Base-by-base conservation (phyloP, 2,888 invertebrate genomes). In the Leucania comma region DNA sequence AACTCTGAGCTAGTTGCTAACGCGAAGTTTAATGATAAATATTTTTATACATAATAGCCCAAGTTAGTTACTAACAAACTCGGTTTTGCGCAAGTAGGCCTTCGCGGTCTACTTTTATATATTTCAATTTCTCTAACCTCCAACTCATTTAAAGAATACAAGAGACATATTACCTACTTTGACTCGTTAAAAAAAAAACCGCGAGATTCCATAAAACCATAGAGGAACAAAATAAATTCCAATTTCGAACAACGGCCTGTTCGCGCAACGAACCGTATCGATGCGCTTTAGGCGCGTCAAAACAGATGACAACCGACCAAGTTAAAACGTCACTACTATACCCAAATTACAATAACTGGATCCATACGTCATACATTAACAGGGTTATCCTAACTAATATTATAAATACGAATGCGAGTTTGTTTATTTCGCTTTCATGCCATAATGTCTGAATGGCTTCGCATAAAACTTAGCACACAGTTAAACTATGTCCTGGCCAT, bases 201-300 rank as follows among this genome's bases (percentile, higher is more conserved):
- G 10, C 56, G 9, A 54, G 59, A 75, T 73, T 32, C 82, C 67
- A 59, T 58, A 62, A 72, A 76, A 69, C 66, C 68, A 79, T 71
- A 65, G 65, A 81, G 26, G 54, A 70, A 70, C 73, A 75, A 83
- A 75, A 80, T 73, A 73, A 80, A 74, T 71, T 74, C 67, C 29
- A 73, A 74, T 75, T 73, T 68, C 59, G 68, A 73, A 79, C 80
- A 81, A 78, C 77, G 80, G 83, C 75, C 78, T 70, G 74, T 69
- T 68, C 48, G 80, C 66, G 70, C 87, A 85, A 42, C 86, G 80
- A 71, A 85, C 84, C 88, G 83, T 81, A 61, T 62, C 87, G 75
- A 70, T 72, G 77, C 71, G 74, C 71, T 73, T 71, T 83, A 78
- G 78, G 80, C 72, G 73, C 68, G 78, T 75, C 73, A 81, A 81